Percentiles rank a stretch among this genome's conserved stretches.
Evolutionary conservation across 2,113 vertebrate genomes (phyloP).

Genomic region (Loxodonta africana): DNA sequence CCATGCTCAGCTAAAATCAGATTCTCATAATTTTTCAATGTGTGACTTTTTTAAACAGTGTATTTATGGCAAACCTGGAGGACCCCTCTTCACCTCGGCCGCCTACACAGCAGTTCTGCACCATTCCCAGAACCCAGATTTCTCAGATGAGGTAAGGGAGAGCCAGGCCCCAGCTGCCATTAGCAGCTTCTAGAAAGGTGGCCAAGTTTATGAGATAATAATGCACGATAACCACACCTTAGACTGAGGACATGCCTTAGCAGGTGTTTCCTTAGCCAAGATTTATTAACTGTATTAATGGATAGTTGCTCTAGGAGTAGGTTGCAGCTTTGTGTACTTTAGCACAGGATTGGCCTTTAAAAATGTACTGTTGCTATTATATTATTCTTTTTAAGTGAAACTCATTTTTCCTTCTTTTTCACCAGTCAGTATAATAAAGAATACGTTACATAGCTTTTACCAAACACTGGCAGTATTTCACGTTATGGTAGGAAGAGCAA

Average conservation of each 20-base stretch:
- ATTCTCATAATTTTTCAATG: not conserved
- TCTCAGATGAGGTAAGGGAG: constrained; percentile 95
- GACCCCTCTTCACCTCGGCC: constrained; percentile 93
- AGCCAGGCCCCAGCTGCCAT: not conserved
- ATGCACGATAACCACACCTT: no score
- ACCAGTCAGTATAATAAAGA: not conserved
- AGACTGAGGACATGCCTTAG: not conserved
- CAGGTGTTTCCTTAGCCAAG: not conserved
- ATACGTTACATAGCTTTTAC: not conserved
- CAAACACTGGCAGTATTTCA: not conserved
- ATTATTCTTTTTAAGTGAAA: not conserved
- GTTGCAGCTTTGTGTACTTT: not conserved
- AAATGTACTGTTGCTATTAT: not conserved
- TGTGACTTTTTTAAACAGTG: constrained; percentile 89
- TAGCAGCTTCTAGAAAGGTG: not conserved
- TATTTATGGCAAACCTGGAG: constrained; percentile 98
- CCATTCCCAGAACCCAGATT: constrained; percentile 98
- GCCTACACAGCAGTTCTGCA: constrained; percentile 95
- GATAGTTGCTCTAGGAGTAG: not conserved
- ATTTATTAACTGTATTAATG: not conserved
- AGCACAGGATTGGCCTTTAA: not conserved
- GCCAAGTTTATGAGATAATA: not conserved
- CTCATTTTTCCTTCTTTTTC: constrained; percentile 17
- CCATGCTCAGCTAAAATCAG: not conserved
- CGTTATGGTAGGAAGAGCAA: not conserved